Base-by-base conservation (phyloP, 53 echinoderm and acorn worm species). In the Crossaster papposus region DNA sequence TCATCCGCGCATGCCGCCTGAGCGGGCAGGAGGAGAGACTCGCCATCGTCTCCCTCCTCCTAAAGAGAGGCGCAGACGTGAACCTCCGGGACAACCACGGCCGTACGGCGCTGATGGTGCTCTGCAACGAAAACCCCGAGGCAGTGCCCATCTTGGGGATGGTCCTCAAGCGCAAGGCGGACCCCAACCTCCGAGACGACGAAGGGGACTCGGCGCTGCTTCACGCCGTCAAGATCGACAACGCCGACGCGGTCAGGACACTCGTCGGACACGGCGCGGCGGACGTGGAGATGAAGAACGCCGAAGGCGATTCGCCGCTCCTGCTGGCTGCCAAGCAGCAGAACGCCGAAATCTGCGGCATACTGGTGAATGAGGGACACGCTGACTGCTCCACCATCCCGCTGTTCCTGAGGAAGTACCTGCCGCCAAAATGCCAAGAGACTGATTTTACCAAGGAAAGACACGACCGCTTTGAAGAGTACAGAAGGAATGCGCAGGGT, bases 201-300 rank as follows among this genome's bases (percentile, higher is more conserved):
- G 81, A 92, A 32, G 99, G 99, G 5, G 91, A 96, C 83, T 95
- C 96, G 31, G 95, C 96, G 2, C 81, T 99, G 51, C 93, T 99
- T 81, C 96, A 99, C 62, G 96, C 99, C 29, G 92, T 99, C 35
- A 83, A 93, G 76, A 81, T 85, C 8, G 99, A 96, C 62, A 99
- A 99, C 65, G 81, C 91, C 4, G 89, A 90, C 7, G 96, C 93
- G 0, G 93, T 96, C 10, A 37, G 74, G 36, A 76, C 82, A 11
- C 84, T 99, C 1, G 65, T 99, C 31, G 24, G 72, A 54, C 51
- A 84, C 15, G 65, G 34, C 10, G 89, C 86, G 65, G 77, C 93
- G 14, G 89, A 91, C 38, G 90, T 94, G 2, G 92, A 93, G 32
- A 78, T 79, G 65, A 89, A 89, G 62, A 95, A 99, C 87, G 65